Conservation (phyloP, 1,140 invertebrate genomes). For the Nylanderia fulva region DNA sequence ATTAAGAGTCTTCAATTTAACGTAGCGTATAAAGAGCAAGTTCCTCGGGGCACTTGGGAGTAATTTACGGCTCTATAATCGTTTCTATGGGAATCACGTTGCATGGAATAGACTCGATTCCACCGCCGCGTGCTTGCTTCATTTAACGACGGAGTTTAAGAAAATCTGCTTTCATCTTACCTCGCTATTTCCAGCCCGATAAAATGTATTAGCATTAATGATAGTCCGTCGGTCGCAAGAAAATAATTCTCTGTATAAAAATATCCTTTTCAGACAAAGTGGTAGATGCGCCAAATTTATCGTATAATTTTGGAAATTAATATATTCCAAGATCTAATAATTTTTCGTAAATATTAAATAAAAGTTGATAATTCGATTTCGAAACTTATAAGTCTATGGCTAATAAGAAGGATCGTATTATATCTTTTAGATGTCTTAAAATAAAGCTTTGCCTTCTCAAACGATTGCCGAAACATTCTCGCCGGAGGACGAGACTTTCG, state of each 20-base stretch:
- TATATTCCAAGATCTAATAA: background rate
- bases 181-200: background rate
- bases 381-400: background rate
- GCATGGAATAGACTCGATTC: slow-evolving; percentile 45
- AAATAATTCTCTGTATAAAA: background rate
- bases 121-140: slow-evolving; percentile 22
- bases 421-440: slow-evolving; percentile 12
- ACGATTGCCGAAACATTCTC: background rate
- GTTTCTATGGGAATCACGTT: slow-evolving; percentile 61
- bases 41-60: slow-evolving; percentile 54
- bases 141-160: slow-evolving; percentile 42
- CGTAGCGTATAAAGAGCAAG: slow-evolving; percentile 62
- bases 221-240: background rate
- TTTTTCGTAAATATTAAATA: background rate
- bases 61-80: slow-evolving; percentile 61
- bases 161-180: slow-evolving; percentile 37
- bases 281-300: slow-evolving; percentile 1
- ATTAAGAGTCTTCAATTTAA: slow-evolving; percentile 69
- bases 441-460: background rate
- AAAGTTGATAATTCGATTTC: background rate
- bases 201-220: slow-evolving; percentile 31
- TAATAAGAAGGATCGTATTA: background rate
- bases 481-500: background rate
- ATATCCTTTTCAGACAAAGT: background rate
- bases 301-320: background rate